Evolutionary conservation across 2,113 vertebrate species (phyloP), one percentile per base, ranked within the genome.

Genomic region (Albula goreensis): DNA sequence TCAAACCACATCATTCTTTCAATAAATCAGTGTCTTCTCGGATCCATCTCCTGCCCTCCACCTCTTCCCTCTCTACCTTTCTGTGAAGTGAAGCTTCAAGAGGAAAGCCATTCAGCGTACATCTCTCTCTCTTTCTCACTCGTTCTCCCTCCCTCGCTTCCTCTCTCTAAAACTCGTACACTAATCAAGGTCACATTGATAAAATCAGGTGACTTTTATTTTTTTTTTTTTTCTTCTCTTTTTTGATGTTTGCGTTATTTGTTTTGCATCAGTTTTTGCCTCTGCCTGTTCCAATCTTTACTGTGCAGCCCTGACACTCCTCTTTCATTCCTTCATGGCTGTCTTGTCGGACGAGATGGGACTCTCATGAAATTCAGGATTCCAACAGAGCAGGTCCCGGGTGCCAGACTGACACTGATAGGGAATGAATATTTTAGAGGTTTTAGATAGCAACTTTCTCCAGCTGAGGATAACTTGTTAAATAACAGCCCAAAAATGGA

Each of bases 11-110:
- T 93, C 82, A 90, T 86, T 89, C 77, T 86, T 87, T 89, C 86
- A 84, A 89, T 90, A 87, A 86, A 91, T 93, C 91, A 90, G 79
- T 77, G 88, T 91, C 90, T 87, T 80, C 19, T 90, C 88, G 88
- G 87, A 91, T 93, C 87, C 80, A 80, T 84, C 82, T 86, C 83
- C 86, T 63, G 81, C 82, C 87, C 88, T 87, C 50, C 70, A 41
- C 78, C 19, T 22, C 81, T 41, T 82, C 77, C 82, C 53, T 74
- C 74, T 79, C 52, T 50, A 25, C 50, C 56, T 13, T 19, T 83
- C 84, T 52, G 57, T 1, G 49, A 79, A 49, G 17, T n/a, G 6
- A 74, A 74, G 10, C n/a, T 22, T 74, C 22, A 8, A 31, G 9
- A 9, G n/a, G 63, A n/a, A 41, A 74, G n/a, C 70, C 70, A 31